phyloP scores from a whole-genome alignment of 2,797 vertebrate species.

The Hippocampus kuda region DNA sequence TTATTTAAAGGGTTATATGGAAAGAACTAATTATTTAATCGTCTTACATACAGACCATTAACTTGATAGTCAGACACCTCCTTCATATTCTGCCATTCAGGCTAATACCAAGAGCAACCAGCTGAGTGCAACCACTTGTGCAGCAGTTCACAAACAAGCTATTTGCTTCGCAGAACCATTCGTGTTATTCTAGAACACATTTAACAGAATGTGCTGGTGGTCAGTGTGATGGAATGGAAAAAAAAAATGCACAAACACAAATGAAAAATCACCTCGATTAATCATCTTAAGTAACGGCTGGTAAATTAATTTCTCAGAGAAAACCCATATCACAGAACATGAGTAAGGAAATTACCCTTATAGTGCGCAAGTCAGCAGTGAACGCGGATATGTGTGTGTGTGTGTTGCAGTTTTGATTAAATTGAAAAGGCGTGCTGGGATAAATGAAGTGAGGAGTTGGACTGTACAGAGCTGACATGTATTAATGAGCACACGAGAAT shows the following conservation, averaged over 20 bases:
- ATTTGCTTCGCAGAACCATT: background rate
- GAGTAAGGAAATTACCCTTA: background rate
- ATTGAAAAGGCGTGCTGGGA: constrained; percentile 61
- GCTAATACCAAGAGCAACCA: too few species aligned
- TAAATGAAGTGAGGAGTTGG: constrained; percentile 67
- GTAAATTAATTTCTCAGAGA: background rate
- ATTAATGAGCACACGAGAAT: constrained; percentile 54
- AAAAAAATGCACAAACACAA: background rate
- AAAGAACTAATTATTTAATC: too few species aligned
- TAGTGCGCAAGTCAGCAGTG: background rate
- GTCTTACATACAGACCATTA: too few species aligned
- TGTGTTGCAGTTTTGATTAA: constrained; percentile 69
- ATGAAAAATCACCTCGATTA: background rate
- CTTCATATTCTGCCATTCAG: too few species aligned
- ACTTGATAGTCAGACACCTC: too few species aligned
- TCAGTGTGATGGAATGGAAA: background rate
- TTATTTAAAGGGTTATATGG: too few species aligned
- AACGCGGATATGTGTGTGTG: constrained; percentile 1
- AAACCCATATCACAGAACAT: background rate
- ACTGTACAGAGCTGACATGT: constrained; percentile 58
- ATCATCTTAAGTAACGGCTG: background rate
- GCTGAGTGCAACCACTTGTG: background rate
- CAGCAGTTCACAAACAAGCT: background rate
- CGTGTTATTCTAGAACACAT: background rate
- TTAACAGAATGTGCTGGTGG: background rate